Evolutionary conservation across 2,797 vertebrate genomes (phyloP).

Genomic region (Alauda arvensis): DNA sequence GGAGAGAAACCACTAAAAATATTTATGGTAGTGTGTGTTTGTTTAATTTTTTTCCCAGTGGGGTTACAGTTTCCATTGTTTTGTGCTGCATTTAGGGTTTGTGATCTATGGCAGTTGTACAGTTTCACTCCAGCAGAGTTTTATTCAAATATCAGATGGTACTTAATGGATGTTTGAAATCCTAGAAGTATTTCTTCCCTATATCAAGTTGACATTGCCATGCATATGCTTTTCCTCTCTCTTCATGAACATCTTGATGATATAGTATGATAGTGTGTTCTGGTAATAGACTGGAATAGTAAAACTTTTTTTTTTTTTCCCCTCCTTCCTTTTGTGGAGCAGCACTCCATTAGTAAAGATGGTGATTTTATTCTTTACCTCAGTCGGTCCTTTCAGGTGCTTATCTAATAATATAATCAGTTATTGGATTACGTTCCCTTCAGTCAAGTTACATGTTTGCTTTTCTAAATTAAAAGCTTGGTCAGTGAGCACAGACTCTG

Average conservation of each 20-base stretch:
- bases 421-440: constrained; percentile 34
- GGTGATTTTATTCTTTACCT: constrained; percentile 6
- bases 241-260: not conserved
- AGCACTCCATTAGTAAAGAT: not conserved
- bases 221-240: not conserved
- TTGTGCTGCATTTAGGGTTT: not conserved
- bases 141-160: not conserved
- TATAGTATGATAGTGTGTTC: not conserved
- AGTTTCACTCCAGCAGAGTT: constrained; percentile 22
- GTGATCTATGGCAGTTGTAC: not conserved
- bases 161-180: not conserved
- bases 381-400: not conserved
- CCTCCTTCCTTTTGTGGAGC: not conserved
- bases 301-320: not conserved
- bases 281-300: constrained; percentile 8
- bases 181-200: not conserved
- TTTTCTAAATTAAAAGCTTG: constrained; percentile 15
- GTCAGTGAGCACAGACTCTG: not conserved
- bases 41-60: not conserved
- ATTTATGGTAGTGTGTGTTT: not conserved
- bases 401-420: constrained; percentile 14
- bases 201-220: not conserved
- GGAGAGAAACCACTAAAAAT: not conserved
- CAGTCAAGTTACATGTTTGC: not conserved
- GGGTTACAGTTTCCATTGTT: not conserved